Evolutionary conservation across 1,140 invertebrate genomes (phyloP), one percentile per base, ranked within the genome.

Genomic region (Idris sp.): DNA sequence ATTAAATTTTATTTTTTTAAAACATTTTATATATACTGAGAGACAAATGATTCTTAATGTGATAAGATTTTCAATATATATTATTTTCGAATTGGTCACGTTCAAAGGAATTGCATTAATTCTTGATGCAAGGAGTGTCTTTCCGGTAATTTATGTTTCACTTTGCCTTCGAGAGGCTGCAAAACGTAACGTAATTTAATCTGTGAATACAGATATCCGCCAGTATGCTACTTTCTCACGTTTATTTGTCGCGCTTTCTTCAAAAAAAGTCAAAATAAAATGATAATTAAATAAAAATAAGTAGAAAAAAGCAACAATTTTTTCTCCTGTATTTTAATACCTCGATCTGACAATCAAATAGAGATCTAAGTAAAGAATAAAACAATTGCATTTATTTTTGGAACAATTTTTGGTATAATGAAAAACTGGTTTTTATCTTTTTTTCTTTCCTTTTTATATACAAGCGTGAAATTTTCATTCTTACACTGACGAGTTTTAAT

Each of bases 191-290:
- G 44, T 14, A 18, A 49, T 49, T 11, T 36, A 30, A 49, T 35
- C 11, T 22, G 22, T 8, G 33, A 13, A 30, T 54, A 31, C 46
- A 36, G 14, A 51, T 53, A 26, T 16, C 18, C 35, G 14, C 22
- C 26, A 56, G n/a, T n/a, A 15, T 56, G 53, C 2, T 11, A 15
- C 18, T 61, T 48, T 48, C 43, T 61, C 56, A 38, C 33, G 43
- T 48, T 11, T 44, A 48, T 46, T 11, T 16, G 31, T 19, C 19
- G 31, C 19, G 2, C 15, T 38, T 38, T 36, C 19, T 35, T 35
- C 41, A 36, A 26, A 30, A 25, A 31, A 4, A 18, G 26, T 0
- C 1, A 2, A 15, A 1, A 16, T 11, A 33, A n/a, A n/a, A n/a
- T n/a, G n/a, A n/a, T n/a, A n/a, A n/a, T n/a, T n/a, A n/a, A n/a